Evolutionary conservation across 2,888 invertebrate genomes (phyloP), one percentile per base, ranked within the genome.

Genomic region (Cephus spinipes): DNA sequence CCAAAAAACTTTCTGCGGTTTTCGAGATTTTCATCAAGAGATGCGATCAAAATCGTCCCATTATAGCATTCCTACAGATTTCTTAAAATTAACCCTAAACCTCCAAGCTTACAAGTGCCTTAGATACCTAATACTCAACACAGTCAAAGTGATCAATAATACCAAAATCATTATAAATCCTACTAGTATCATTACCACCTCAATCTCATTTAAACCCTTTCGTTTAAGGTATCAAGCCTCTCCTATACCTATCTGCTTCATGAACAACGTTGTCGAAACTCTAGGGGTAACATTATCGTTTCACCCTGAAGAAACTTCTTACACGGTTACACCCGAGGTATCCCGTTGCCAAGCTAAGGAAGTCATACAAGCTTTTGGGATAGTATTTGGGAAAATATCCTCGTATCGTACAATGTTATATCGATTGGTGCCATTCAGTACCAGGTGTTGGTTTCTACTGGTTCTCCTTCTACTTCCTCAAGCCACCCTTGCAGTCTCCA

Each of bases 391-490:
- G 75, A 77, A 31, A 11, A 30, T 69, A 69, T 30, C 30, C 69
- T 69, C 32, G 12, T 32, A 69, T 32, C 69, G 69, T 69, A 40
- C 40, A 40, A 40, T 40, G 69, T 69, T 87, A 85, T 89, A 90
- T 90, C 87, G 90, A 91, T 91, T 90, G 87, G 90, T 90, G 87
- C 90, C 91, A 87, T 89, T 87, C 88, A 85, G 90, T 90, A 83
- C 90, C 90, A 90, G 90, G 90, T 86, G 84, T 84, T 84, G 77
- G 76, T n/a, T 36, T 68, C 73, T 30, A 33, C 40, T 33, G 68
- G 40, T 31, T 35, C 74, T 73, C 81, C 76, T 76, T 80, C 78
- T 82, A 78, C 76, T 77, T 77, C 69, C 77, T 73, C 40, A 73
- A 30, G 12, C 35, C 33, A 40, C 74, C 33, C 74, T 34, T 34